These are phyloP conservation scores for Pocillopora damicornis DNA, from an alignment of 64 coral and sea anemone genomes.

Conservation along the genomic window DNA sequence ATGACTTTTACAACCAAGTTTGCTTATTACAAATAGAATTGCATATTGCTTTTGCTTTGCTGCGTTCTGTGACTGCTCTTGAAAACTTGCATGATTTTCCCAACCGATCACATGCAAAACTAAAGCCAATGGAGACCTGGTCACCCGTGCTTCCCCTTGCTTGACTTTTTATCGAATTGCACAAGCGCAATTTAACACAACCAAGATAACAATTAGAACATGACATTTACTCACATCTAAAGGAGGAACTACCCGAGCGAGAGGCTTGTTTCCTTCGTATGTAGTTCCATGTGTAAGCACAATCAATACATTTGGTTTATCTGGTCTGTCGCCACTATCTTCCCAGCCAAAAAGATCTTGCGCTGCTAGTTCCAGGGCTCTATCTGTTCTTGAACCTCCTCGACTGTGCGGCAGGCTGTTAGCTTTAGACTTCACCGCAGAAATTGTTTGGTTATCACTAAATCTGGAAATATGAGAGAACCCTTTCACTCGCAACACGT, in stretches of 20 bases:
- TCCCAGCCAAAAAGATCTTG: conserved; percentile 23
- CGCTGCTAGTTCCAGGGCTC: conserved; percentile 27
- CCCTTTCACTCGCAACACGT: too few species aligned
- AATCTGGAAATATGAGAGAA: not conserved
- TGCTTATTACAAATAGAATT: too few species aligned
- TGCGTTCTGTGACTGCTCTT: too few species aligned
- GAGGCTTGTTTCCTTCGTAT: conserved; percentile 26
- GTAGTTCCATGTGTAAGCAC: conserved; percentile 25
- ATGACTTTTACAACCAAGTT: not conserved
- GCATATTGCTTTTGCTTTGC: too few species aligned
- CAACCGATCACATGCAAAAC: too few species aligned
- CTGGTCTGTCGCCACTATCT: not conserved
- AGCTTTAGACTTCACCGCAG: not conserved
- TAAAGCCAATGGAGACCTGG: too few species aligned
- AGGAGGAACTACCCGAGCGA: not conserved
- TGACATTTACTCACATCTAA: not conserved
- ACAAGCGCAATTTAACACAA: not conserved
- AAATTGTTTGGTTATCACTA: not conserved
- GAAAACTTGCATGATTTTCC: too few species aligned
- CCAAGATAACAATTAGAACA: not conserved
- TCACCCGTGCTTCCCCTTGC: not conserved
- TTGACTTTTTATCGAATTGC: not conserved
- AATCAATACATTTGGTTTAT: not conserved
- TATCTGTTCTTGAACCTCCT: conserved; percentile 32
- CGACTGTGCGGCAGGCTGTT: not conserved